Conservation (phyloP, 2,888 invertebrate species). For the Tribolium freemani region DNA sequence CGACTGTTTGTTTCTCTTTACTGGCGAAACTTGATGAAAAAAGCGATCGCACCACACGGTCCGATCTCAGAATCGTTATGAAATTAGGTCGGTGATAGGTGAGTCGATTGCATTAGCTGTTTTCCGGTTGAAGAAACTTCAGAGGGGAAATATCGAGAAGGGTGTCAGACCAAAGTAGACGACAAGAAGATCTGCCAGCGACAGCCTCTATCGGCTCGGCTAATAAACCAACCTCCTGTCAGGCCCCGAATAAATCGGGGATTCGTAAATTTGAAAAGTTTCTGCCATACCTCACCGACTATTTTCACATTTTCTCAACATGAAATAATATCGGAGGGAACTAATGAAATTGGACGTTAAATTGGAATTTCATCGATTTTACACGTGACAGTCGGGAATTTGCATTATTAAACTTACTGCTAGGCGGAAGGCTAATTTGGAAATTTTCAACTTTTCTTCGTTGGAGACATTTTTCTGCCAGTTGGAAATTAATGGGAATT, state of each 20-base stretch:
- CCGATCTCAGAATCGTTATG: constrained; percentile 3
- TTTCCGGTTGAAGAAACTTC: constrained; percentile 42
- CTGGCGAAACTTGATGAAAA: constrained; percentile 22
- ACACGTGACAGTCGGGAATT: constrained; percentile 56
- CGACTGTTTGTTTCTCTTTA: constrained; percentile 41
- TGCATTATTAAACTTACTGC: constrained; percentile 55
- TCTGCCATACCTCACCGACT: constrained; percentile 24
- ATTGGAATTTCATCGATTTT: constrained; percentile 63
- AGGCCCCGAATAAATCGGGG: constrained; percentile 43
- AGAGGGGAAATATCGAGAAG: constrained; percentile 41
- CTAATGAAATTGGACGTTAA: constrained; percentile 60
- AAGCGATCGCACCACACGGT: constrained; percentile 13
- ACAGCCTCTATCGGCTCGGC: constrained; percentile 45
- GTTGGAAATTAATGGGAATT: constrained; percentile 45
- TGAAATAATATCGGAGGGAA: constrained; percentile 42
- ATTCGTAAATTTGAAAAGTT: constrained; percentile 48
- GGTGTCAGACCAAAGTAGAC: constrained; percentile 45
- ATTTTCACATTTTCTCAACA: constrained; percentile 36
- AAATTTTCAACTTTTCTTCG: constrained; percentile 33
- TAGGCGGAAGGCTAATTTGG: constrained; percentile 29
- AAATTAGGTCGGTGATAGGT: constrained; percentile 33
- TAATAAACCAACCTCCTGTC: constrained; percentile 46
- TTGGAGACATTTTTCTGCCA: constrained; percentile 43
- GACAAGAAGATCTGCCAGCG: constrained; percentile 47
- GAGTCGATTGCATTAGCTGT: constrained; percentile 44